A percentile compares a stretch with the other conserved stretches of the same genome.
Conservation (phyloP, 2,797 vertebrate genomes). For the Phyllotis vaccarum region DNA sequence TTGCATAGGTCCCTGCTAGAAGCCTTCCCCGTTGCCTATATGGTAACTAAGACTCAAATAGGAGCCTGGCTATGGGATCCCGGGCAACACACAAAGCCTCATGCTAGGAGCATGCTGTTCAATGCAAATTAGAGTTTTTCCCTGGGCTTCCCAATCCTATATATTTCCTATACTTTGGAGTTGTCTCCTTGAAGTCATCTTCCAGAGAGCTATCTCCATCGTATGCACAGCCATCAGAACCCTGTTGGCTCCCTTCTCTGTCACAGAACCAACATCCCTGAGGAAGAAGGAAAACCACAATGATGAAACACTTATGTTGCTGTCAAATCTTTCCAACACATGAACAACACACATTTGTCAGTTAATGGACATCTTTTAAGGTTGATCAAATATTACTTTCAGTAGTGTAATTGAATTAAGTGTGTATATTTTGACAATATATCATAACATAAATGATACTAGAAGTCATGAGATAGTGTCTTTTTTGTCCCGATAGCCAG, state of each 20-base stretch:
- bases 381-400: not conserved
- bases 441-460: conserved; percentile 30
- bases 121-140: not conserved
- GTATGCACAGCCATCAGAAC: not conserved
- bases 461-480: conserved; percentile 41
- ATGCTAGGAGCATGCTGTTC: not conserved
- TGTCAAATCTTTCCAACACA: conserved; percentile 37
- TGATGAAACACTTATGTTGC: not conserved
- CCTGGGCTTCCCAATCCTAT: not conserved
- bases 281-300: not conserved
- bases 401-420: conserved; percentile 2
- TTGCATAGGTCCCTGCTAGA: not conserved
- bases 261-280: not conserved
- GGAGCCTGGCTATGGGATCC: not conserved
- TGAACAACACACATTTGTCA: conserved; percentile 31
- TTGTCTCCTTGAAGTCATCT: not conserved
- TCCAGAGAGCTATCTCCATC: not conserved
- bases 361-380: not conserved
- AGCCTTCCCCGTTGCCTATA: not conserved
- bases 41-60: not conserved
- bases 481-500: conserved; percentile 49
- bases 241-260: not conserved
- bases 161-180: not conserved
- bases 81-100: not conserved
- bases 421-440: conserved; percentile 31